Base-by-base conservation (phyloP, 2,113 vertebrate species). In the Gambusia holbrooki region DNA sequence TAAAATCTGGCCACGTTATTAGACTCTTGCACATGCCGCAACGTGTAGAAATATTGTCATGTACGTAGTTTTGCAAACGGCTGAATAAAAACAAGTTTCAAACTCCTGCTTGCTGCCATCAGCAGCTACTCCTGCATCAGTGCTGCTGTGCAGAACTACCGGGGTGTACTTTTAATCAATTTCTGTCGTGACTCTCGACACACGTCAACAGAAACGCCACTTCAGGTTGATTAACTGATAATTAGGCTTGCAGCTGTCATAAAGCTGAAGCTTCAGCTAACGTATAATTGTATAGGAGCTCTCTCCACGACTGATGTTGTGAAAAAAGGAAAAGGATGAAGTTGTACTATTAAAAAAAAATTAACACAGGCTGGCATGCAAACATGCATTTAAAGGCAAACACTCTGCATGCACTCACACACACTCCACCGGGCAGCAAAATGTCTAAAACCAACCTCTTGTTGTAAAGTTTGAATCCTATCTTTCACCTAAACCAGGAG, bases 311-410 rank as follows among this genome's bases (percentile, higher is more conserved):
- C 19, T n/a, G 10, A 25, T 58, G 25, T n/a, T 8, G 6, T n/a
- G 74, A 9, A 15, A 77, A 37, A 73, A 67, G 22, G 74, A 28
- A 30, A 73, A 67, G 29, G 15, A 28, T 10, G 2, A 45, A 27
- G 17, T 19, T 30, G 27, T 10, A 48, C 51, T 22, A 30, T 15
- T 14, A 48, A 61, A 33, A 32, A 61, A 33, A 32, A 17, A 51
- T 4, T 25, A 35, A 61, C 30, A 65, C 51, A 13, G 45, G 3
- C 51, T 25, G n/a, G 4, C 76, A 77, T 74, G 81, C 81, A 80
- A 66, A 74, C 78, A 77, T 11, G n/a, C 64, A 70, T 42, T 8
- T 9, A 25, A 1, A 40, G 22, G n/a, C 5, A 51, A 30, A 2
- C 58, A 12, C 0, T 35, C 27, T 32, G 27, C 67, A 74, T 74